Evolutionary conservation across 1,140 invertebrate genomes (phyloP).

Genomic region (Glomeris maerens): DNA sequence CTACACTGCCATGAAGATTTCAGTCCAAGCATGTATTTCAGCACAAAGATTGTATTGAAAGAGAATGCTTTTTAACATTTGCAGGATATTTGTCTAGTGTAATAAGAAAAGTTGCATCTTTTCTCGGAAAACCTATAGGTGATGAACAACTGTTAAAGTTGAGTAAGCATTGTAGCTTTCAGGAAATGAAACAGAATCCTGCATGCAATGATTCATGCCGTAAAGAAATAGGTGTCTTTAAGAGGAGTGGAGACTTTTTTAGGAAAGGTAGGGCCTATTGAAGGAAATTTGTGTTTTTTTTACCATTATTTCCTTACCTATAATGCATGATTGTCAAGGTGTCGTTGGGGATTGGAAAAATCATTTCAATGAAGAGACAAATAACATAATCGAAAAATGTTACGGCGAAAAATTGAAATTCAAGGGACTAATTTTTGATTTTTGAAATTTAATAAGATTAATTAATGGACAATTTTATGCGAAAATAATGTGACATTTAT

Average conservation of each 20-base stretch:
- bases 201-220: neutral
- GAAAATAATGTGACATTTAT: no score
- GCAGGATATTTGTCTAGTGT: neutral
- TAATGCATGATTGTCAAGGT: neutral
- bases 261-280: neutral
- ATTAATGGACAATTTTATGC: no score
- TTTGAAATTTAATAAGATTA: neutral
- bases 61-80: no score
- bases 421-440: neutral
- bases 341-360: neutral
- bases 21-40: neutral
- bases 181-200: neutral
- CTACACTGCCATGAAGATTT: neutral
- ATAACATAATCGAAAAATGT: neutral
- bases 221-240: neutral
- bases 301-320: neutral
- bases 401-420: neutral
- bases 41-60: no score
- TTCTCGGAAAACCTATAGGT: neutral
- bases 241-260: neutral
- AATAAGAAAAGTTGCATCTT: neutral
- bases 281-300: neutral
- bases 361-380: neutral
- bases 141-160: neutral
- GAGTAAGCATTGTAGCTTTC: neutral